These are phyloP conservation scores for Berghia stephanieae DNA, from an alignment of 1,140 invertebrate genomes.

Conservation along the genomic window DNA sequence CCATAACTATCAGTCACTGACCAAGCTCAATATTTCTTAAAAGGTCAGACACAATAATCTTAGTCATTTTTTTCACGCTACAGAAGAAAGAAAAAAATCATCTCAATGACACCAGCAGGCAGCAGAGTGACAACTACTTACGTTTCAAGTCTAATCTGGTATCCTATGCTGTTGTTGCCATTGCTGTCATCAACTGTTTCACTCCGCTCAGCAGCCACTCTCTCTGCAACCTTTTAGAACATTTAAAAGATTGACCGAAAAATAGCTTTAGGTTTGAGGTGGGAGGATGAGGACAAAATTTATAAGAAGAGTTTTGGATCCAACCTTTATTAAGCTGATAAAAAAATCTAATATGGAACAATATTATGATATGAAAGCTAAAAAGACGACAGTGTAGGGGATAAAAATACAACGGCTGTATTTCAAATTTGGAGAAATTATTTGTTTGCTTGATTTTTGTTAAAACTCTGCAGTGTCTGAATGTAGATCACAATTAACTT, in stretches of 20 bases:
- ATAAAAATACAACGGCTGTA: no score
- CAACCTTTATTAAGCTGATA: no score
- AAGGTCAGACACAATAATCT: no score
- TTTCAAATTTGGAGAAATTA: no score
- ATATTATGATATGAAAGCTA: no score
- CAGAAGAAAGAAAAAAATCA: neutral
- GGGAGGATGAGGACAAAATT: no score
- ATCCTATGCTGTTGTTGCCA: conserved; percentile 70
- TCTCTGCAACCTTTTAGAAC: conserved; percentile 56
- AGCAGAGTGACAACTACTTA: conserved; percentile 30
- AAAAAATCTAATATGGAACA: no score
- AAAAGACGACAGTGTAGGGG: no score
- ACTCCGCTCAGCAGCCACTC: conserved; percentile 60
- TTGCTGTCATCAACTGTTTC: conserved; percentile 73
- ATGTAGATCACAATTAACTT: no score
- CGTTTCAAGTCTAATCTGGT: conserved; percentile 61
- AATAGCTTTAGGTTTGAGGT: neutral
- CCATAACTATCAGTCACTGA: neutral
- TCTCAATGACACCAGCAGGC: neutral
- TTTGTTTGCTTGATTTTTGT: no score
- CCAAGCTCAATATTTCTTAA: neutral
- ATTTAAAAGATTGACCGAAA: neutral
- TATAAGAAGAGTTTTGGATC: no score
- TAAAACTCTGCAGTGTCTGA: no score
- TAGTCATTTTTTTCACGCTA: neutral